Conservation (phyloP, 2,888 invertebrate species). For the Pterostichus madidus region DNA sequence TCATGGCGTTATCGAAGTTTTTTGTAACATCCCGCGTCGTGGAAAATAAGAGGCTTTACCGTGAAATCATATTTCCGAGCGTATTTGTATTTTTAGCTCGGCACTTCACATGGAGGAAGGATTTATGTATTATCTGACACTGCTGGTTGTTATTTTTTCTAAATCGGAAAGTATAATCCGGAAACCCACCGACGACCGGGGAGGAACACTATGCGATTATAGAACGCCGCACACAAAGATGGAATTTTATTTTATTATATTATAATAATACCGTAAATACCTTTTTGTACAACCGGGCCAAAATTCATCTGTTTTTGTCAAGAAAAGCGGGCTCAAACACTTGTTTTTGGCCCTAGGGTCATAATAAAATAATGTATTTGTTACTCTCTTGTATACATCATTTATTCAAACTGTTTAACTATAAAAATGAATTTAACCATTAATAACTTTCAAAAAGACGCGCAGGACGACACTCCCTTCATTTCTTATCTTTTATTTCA, state of each 20-base stretch:
- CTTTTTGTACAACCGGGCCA: too few species aligned
- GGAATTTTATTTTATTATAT: not conserved
- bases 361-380: too few species aligned
- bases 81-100: slow-evolving; percentile 58
- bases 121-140: slow-evolving; percentile 58
- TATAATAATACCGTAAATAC: too few species aligned
- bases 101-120: slow-evolving; percentile 56
- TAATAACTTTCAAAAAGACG: too few species aligned
- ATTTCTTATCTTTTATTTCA: too few species aligned
- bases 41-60: slow-evolving; percentile 60
- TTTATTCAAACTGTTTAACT: too few species aligned
- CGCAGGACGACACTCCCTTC: too few species aligned
- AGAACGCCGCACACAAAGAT: not conserved
- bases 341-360: too few species aligned
- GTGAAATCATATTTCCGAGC: slow-evolving; percentile 59
- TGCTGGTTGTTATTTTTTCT: slow-evolving; percentile 56
- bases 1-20: slow-evolving; percentile 59
- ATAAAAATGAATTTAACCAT: too few species aligned
- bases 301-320: too few species aligned
- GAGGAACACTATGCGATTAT: not conserved
- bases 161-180: slow-evolving; percentile 58
- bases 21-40: slow-evolving; percentile 52
- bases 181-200: slow-evolving; percentile 7
- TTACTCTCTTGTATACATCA: too few species aligned
- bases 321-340: too few species aligned